Conservation (phyloP, 2,888 invertebrate species). For the Protula sp. region DNA sequence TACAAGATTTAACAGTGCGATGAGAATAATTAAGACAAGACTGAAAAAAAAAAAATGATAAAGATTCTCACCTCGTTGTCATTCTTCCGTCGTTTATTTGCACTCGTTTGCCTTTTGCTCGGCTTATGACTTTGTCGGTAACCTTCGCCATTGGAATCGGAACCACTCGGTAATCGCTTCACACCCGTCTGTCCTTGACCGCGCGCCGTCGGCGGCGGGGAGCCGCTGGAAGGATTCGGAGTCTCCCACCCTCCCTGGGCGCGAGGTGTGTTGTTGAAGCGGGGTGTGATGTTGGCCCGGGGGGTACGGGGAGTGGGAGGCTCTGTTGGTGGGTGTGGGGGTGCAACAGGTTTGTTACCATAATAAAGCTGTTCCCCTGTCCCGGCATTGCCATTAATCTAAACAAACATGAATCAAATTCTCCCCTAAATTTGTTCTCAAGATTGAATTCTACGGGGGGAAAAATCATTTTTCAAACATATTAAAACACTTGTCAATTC, state of each 20-base stretch:
- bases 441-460: too few relatives aligned
- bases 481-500: too few relatives aligned
- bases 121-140: not conserved
- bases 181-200: too few relatives aligned
- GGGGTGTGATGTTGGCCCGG: conserved; percentile 1
- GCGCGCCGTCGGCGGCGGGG: not conserved
- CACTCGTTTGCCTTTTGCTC: not conserved
- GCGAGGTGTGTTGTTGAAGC: not conserved
- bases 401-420: not conserved
- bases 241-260: not conserved
- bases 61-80: not conserved
- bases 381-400: conserved; percentile 14
- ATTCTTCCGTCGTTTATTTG: not conserved
- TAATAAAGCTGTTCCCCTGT: conserved; percentile 4
- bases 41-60: too few relatives aligned
- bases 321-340: conserved; percentile 8
- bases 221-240: not conserved
- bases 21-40: too few relatives aligned
- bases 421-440: too few relatives aligned
- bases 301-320: conserved; percentile 14
- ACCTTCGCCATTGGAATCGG: not conserved
- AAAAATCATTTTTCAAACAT: too few relatives aligned
- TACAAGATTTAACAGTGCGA: too few relatives aligned
- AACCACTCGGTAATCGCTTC: not conserved
- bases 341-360: conserved; percentile 6